phyloP scores from a whole-genome alignment of 23 tunicate genomes.

The Botrylloides violaceus region DNA sequence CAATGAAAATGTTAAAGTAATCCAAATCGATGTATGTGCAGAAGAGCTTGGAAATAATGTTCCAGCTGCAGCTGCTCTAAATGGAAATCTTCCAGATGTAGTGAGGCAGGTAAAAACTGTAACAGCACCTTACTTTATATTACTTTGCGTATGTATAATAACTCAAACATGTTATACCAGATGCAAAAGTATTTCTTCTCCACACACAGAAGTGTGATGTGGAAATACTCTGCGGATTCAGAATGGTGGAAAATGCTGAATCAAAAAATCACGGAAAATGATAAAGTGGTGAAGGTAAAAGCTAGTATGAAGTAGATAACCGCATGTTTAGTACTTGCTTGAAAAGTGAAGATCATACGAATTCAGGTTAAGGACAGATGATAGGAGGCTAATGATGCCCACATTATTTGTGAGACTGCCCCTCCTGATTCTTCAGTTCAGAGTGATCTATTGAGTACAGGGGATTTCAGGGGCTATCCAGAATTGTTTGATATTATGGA shows the following conservation, averaged over 20 bases:
- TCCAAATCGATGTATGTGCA: slow-evolving; percentile 74
- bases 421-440: too few relatives aligned
- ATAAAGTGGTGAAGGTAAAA: slow-evolving; percentile 31
- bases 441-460: too few relatives aligned
- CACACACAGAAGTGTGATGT: slow-evolving; percentile 26
- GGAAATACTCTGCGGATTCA: slow-evolving; percentile 36
- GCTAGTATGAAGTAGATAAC: too few relatives aligned
- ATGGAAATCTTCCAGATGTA: slow-evolving; percentile 55
- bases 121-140: background rate
- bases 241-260: slow-evolving; percentile 74
- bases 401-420: too few relatives aligned
- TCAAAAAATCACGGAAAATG: slow-evolving; percentile 52
- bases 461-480: too few relatives aligned
- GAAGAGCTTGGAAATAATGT: slow-evolving; percentile 86
- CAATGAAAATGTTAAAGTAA: slow-evolving; percentile 51
- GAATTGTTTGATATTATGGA: too few relatives aligned
- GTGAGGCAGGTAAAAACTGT: slow-evolving; percentile 36
- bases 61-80: slow-evolving; percentile 43
- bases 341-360: too few relatives aligned
- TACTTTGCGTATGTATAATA: too few relatives aligned
- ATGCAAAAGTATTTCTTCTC: slow-evolving; percentile 9
- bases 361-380: too few relatives aligned
- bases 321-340: too few relatives aligned
- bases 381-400: too few relatives aligned
- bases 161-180: too few relatives aligned